Evolutionary conservation across 2,888 invertebrate species (phyloP).

Genomic region (Machimus rusticus): DNA sequence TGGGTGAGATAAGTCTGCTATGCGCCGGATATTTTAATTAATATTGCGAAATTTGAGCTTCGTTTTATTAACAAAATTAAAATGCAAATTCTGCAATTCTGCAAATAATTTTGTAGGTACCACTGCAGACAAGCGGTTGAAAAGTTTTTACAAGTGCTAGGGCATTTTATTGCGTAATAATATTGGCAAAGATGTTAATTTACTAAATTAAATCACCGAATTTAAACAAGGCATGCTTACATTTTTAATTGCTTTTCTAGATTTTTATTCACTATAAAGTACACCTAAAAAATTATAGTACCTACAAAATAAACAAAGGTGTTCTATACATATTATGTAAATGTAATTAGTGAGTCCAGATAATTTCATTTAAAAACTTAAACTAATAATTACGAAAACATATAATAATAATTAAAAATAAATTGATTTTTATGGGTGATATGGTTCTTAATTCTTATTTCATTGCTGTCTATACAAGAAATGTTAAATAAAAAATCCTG

Average conservation of each 20-base stretch:
- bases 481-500: too few species aligned
- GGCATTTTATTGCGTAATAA: neutral
- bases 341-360: too few species aligned
- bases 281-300: neutral
- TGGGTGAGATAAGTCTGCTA: neutral
- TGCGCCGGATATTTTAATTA: neutral
- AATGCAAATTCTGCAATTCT: too few species aligned
- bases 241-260: neutral
- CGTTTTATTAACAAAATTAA: neutral
- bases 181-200: neutral
- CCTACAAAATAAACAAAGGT: neutral
- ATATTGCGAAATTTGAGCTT: neutral
- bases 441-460: too few species aligned
- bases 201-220: too few species aligned
- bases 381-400: too few species aligned
- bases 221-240: neutral
- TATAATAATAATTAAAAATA: too few species aligned
- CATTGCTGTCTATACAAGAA: too few species aligned
- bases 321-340: neutral
- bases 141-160: neutral
- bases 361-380: too few species aligned
- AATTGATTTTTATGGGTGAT: too few species aligned
- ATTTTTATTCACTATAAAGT: neutral
- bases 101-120: too few species aligned
- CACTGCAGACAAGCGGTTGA: neutral